Conservation (phyloP, 2,888 invertebrate species). For the Eumacrocentrus americanus region DNA sequence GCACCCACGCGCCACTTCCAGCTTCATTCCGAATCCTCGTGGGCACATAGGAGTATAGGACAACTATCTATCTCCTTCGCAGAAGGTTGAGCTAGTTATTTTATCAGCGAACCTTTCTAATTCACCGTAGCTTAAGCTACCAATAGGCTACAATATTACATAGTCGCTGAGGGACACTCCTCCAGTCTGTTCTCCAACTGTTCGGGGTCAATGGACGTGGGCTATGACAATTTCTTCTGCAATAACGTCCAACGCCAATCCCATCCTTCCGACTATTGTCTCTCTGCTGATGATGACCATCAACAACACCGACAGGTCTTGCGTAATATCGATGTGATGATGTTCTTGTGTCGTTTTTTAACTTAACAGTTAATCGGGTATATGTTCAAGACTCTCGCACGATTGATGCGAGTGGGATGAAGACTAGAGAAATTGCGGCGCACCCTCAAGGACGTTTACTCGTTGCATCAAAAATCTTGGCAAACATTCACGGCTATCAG, state of each 20-base stretch:
- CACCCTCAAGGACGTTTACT: conserved; percentile 24
- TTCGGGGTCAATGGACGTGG: neutral
- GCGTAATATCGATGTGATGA: too few relatives aligned
- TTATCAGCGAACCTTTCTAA: neutral
- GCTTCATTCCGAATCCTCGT: neutral
- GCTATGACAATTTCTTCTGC: neutral
- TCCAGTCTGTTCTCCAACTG: too few relatives aligned
- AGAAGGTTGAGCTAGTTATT: neutral
- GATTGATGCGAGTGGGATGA: conserved; percentile 14
- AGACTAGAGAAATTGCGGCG: conserved; percentile 14
- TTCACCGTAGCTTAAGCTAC: too few relatives aligned
- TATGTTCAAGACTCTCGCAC: too few relatives aligned
- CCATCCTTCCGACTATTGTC: too few relatives aligned
- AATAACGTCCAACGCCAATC: neutral
- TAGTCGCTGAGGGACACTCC: neutral
- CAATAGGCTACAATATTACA: too few relatives aligned
- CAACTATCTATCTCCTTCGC: neutral
- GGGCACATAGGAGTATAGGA: neutral
- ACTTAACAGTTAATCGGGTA: too few relatives aligned
- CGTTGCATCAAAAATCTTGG: conserved; percentile 20
- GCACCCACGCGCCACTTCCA: neutral
- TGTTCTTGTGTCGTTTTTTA: too few relatives aligned
- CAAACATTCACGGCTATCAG: neutral
- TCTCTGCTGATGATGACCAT: neutral
- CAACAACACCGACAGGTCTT: neutral